Conservation (phyloP, 1,140 invertebrate genomes). For the Eriosoma lanigerum region DNA sequence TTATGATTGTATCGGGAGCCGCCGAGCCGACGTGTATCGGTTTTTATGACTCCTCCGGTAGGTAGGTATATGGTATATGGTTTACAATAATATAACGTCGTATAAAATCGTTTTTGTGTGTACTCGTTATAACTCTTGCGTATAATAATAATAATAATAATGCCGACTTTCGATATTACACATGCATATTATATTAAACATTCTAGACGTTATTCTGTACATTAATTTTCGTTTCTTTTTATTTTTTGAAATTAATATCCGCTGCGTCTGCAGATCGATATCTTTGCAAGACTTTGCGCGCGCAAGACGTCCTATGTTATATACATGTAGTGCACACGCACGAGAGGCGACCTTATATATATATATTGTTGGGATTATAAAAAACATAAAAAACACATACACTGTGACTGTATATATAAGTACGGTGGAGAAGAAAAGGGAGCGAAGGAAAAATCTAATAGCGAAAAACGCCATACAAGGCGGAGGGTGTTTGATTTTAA, state of each 20-base stretch:
- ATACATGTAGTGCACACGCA: not conserved
- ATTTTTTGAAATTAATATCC: constrained; percentile 45
- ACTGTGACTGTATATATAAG: no score
- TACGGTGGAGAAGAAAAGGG: not conserved
- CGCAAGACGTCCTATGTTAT: not conserved
- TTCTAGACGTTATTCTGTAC: constrained; percentile 14
- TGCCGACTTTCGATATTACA: constrained; percentile 47
- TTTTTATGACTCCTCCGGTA: constrained; percentile 35
- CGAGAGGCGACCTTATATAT: not conserved
- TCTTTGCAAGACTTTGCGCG: constrained; percentile 23
- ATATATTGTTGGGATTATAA: constrained; percentile 30
- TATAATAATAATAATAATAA: constrained; percentile 6
- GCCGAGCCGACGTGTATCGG: constrained; percentile 12
- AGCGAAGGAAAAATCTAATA: constrained; percentile 43
- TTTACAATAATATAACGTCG: not conserved
- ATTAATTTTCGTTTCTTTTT: constrained; percentile 26
- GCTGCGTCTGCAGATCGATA: constrained; percentile 45
- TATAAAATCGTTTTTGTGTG: constrained; percentile 3
- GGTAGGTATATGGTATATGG: not conserved
- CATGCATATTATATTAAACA: not conserved
- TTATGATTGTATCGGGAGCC: constrained; percentile 51
- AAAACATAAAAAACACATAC: constrained; percentile 23
- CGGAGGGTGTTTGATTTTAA: constrained; percentile 50
- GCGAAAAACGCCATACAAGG: constrained; percentile 30
- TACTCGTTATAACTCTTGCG: constrained; percentile 39